Base-by-base conservation (phyloP, 2,888 invertebrate species). In the Osmoderma eremita region DNA sequence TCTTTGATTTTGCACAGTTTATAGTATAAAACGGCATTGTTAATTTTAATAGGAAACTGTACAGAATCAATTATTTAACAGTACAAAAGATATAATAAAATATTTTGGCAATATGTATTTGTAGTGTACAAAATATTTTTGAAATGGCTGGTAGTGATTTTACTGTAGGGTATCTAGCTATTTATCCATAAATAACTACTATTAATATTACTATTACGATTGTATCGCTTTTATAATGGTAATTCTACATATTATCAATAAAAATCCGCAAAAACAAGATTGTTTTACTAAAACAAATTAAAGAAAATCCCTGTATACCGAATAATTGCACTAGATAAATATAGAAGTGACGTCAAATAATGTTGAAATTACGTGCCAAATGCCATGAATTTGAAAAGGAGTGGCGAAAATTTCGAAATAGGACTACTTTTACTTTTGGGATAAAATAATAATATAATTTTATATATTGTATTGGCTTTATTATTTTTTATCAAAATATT, bases 71-170 rank as follows among this genome's bases (percentile, higher is more conserved):
- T 61, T 42, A 58, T 61, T 61, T 45, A 30, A 61, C 45, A 65
- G 63, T 62, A 69, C 66, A 70, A 67, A 68, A 62, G 49, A 70
- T 51, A 72, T 68, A 68, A 69, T 68, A 70, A 71, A 74, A 74
- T 73, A 73, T 74, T 75, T 75, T 73, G 75, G 74, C 74, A 75
- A 74, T 74, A 73, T 74, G 70, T 73, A 72, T 75, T 71, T 71
- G 70, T 74, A 73, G 72, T 73, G 67, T 74, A 72, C 56, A 69
- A 67, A 71, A 72, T 75, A 74, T 74, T 74, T 75, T 75, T 75
- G 71, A 72, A 72, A 68, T 70, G 67, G 70, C 72, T 73, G 71
- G 68, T 75, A 74, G 74, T 64, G 68, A 73, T 69, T 5, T 30
- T 73, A 50, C 22, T 24, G 73, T 75, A 73, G 72, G 70, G 69